phyloP scores from a whole-genome alignment of 1,140 invertebrate genomes.

The Archivesica marissinica region DNA sequence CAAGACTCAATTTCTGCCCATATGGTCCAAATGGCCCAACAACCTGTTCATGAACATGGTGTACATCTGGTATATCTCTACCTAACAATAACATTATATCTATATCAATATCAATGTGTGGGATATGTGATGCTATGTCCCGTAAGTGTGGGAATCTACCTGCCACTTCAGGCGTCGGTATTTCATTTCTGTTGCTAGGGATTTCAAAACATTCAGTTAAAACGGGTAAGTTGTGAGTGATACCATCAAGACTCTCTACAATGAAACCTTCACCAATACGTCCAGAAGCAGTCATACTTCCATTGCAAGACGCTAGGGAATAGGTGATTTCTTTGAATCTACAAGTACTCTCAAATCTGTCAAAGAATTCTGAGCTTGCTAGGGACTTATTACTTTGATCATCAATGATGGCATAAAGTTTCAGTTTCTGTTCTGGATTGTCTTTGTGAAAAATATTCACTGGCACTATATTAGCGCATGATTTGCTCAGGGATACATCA shows the following conservation, averaged over 20 bases:
- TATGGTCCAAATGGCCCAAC: slow-evolving; percentile 34
- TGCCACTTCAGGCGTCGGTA: slow-evolving; percentile 5
- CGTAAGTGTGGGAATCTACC: background rate
- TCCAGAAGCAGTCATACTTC: background rate
- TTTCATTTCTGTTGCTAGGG: slow-evolving; percentile 8
- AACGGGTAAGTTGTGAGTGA: background rate
- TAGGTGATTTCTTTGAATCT: no score
- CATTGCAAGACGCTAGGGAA: no score
- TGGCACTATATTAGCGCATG: slow-evolving; percentile 60
- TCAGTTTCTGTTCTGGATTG: background rate
- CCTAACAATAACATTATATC: slow-evolving; percentile 54
- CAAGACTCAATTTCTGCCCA: slow-evolving; percentile 52
- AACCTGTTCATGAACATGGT: slow-evolving; percentile 1
- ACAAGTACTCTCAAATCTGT: no score
- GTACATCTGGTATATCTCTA: slow-evolving; percentile 2
- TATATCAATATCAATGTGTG: slow-evolving; percentile 13
- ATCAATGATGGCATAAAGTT: slow-evolving; percentile 61
- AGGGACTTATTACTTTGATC: slow-evolving; percentile 67
- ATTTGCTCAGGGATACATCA: slow-evolving; percentile 46
- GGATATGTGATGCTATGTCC: slow-evolving; percentile 19
- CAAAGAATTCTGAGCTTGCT: no score
- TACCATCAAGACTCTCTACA: slow-evolving; percentile 24
- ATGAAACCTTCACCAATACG: slow-evolving; percentile 6
- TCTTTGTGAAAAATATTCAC: slow-evolving; percentile 55
- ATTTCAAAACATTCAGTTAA: slow-evolving; percentile 25